phyloP scores from a whole-genome alignment of 2,888 invertebrate species.

The Galeopsomyia nigrocyanea region DNA sequence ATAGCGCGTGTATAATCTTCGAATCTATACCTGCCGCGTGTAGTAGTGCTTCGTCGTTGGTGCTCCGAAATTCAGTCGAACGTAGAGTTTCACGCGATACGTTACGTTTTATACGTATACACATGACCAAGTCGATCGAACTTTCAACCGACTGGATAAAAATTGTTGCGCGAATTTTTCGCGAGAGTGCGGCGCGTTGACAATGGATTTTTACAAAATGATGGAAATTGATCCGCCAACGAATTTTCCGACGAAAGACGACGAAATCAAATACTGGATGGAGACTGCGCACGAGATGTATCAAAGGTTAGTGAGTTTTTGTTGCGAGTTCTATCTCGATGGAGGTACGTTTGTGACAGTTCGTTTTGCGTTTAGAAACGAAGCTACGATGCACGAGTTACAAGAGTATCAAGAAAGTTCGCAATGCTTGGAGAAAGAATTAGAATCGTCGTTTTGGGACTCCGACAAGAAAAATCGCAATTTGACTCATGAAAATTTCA shows the following conservation, averaged over 20 bases:
- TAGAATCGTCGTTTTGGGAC: slow-evolving; percentile 38
- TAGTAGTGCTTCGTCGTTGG: no score
- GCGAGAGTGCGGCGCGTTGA: background rate
- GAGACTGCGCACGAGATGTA: slow-evolving; percentile 14
- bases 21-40: no score
- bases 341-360: background rate
- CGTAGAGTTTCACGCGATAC: no score
- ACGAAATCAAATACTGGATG: slow-evolving; percentile 34
- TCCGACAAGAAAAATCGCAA: slow-evolving; percentile 13
- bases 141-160: no score
- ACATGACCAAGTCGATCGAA: no score
- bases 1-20: no score
- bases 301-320: slow-evolving; percentile 16
- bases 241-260: slow-evolving; percentile 17
- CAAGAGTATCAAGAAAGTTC: slow-evolving; percentile 39
- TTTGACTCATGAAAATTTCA: slow-evolving; percentile 3
- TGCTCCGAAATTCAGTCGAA: no score
- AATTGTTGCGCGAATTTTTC: no score
- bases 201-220: slow-evolving; percentile 1
- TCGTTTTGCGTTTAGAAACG: slow-evolving; percentile 18
- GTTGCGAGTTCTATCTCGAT: no score
- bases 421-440: slow-evolving; percentile 23
- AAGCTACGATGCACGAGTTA: slow-evolving; percentile 8
- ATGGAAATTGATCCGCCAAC: slow-evolving; percentile 15
- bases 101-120: no score